phyloP scores from a whole-genome alignment of 2,888 invertebrate genomes.

The Cerastis leucographa region DNA sequence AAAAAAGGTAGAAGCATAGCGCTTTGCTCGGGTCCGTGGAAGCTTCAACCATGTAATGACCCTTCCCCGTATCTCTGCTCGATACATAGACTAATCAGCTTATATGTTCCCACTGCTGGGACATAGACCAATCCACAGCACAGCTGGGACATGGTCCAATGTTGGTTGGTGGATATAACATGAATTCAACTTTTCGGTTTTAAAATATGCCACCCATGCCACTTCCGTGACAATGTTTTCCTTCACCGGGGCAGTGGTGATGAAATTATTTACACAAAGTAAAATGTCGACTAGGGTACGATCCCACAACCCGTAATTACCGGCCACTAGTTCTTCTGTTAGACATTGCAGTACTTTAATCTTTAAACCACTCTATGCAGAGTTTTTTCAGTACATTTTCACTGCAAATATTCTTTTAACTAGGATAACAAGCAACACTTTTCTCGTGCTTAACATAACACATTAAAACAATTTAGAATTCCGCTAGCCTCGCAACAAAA shows the following conservation, averaged over 20 bases:
- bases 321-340: not conserved
- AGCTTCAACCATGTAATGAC: no score
- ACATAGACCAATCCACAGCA: not conserved
- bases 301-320: not conserved
- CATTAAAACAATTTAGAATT: constrained; percentile 8
- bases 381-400: not conserved
- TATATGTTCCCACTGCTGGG: not conserved
- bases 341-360: not conserved
- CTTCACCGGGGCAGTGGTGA: not conserved
- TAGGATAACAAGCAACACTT: not conserved
- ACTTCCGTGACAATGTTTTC: not conserved
- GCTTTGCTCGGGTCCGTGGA: no score
- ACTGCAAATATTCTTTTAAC: no score
- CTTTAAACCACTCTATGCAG: not conserved
- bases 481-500: constrained; percentile 3
- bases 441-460: not conserved
- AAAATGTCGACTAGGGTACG: not conserved
- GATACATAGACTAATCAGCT: no score
- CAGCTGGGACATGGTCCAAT: no score
- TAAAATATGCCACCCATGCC: no score
- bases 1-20: no score
- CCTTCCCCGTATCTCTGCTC: no score
- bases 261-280: not conserved
- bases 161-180: not conserved
- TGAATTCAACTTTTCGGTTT: no score